Evolutionary conservation across 2,113 vertebrate species (phyloP).

Genomic region (Spilogale gracilis): DNA sequence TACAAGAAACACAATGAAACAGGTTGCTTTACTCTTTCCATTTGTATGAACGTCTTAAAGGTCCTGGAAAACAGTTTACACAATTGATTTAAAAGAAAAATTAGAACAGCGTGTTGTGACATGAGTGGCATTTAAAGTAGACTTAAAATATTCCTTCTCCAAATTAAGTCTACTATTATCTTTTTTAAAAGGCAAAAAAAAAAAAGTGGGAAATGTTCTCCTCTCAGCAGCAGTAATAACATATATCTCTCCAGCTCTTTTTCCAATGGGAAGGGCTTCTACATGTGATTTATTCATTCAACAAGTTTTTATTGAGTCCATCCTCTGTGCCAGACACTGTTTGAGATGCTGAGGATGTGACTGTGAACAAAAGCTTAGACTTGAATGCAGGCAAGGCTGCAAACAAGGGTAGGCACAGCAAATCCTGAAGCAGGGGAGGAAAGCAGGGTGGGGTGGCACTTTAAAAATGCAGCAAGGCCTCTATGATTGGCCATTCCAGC

Average conservation of each 20-base stretch:
- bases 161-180: constrained; percentile 28
- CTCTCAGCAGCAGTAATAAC: neutral
- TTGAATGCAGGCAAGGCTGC: neutral
- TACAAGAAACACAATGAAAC: neutral
- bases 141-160: constrained; percentile 52
- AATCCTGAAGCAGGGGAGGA: neutral
- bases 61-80: constrained; percentile 70
- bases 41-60: constrained; percentile 79
- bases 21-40: constrained; percentile 63
- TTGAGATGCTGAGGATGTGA: neutral
- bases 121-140: neutral
- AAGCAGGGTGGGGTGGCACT: neutral
- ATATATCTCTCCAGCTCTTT: neutral
- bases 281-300: neutral
- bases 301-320: neutral
- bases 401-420: neutral
- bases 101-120: neutral
- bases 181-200: neutral
- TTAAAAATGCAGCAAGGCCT: neutral
- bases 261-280: constrained; percentile 15
- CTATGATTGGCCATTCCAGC: neutral
- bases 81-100: constrained; percentile 45
- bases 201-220: neutral
- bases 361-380: neutral
- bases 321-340: neutral